Base-by-base conservation (phyloP, 2,888 invertebrate genomes). In the Platerodrilus igneus region DNA sequence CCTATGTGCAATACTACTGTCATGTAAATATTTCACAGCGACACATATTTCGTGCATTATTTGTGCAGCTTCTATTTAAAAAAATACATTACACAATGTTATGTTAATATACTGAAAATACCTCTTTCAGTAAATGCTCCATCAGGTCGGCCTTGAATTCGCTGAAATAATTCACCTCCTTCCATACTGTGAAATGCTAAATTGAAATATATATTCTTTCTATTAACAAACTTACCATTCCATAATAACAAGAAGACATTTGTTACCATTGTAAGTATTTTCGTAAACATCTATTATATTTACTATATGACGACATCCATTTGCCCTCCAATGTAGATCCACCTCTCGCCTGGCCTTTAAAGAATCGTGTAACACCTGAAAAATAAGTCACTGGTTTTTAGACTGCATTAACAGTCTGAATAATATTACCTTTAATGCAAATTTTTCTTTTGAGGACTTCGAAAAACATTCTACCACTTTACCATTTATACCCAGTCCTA, bases 201-300 rank as follows among this genome's bases (percentile, higher is more conserved):
- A n/a, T n/a, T n/a, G n/a, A n/a, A n/a, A n/a, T n/a, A n/a, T n/a
- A 29, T 29, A 23, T 20, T 15, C 25, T 28, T 16, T 9, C 37
- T 15, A 18, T 8, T 2, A 15, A 17, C 7, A 10, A 13, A 30
- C 30, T 68, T 68, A 88, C 87, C 95, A 94, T 77, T 99, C 99
- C 97, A 99, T 99, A n/a, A 99, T 86, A 20, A 99, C 92, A 4
- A 99, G 76, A 2, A 99, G 76, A 69, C 96, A 97, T 57, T 87
- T 84, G 53, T 87, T 85, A 6, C 86, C 88, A 47, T 85, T 84
- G 62, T 95, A 94, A n/a, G 85, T 79, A 70, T 99, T 99, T 71
- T 96, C 95, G 68, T 94, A 99, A 15, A 97, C 93, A 71, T 97
- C 95, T 52, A 83, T 72, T 50, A 86, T 81, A 67, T 88, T 86